Evolutionary conservation across 2,113 vertebrate genomes (phyloP), one percentile per base, ranked within the genome.

Genomic region (Prunella himalayana): DNA sequence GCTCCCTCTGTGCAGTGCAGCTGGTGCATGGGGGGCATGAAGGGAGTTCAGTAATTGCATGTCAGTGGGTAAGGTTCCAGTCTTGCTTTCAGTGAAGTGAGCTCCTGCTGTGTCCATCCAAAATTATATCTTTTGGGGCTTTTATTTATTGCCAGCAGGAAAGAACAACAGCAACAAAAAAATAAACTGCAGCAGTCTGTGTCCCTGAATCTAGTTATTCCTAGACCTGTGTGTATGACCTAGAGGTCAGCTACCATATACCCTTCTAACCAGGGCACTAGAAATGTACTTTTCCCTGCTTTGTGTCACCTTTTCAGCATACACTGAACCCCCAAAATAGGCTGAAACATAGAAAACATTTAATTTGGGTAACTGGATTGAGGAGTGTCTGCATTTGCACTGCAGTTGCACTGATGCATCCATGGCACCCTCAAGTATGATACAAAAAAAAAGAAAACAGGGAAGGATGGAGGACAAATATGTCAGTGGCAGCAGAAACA

Each of bases 51-150:
- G 22, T 41, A 91, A 86, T 24, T 61, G 27, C 3, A 2, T 49
- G 50, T 18, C 66, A 86, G 54, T 17, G 22, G 51, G 51, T 47
- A 41, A 91, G 15, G 13, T 33, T 80, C 49, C 37, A 56, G 16
- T 39, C 49, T 82, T 90, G 24, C 53, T 66, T 77, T 73, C 50
- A 50, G 8, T 45, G 37, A 25, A 73, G 23, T 27, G 39, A 88
- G 14, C 7, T 77, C 66, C 64, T 57, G 21, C 54, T 85, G 28
- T 76, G 63, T 59, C 35, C 78, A 27, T 45, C 50, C 42, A 60
- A 82, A 72, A 63, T 35, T 7, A 15, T 41, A 13, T 22, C 6
- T 65, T 75, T 45, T 3, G 0, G 5, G 27, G 9, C 0, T 23
- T 45, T 59, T 72, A 24, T 68, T 91, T 64, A 47, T 51, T 69